A percentile compares a stretch with the other conserved stretches of the same genome.
phyloP scores from a whole-genome alignment of 1,140 invertebrate genomes.

The Apolygus lucorum region DNA sequence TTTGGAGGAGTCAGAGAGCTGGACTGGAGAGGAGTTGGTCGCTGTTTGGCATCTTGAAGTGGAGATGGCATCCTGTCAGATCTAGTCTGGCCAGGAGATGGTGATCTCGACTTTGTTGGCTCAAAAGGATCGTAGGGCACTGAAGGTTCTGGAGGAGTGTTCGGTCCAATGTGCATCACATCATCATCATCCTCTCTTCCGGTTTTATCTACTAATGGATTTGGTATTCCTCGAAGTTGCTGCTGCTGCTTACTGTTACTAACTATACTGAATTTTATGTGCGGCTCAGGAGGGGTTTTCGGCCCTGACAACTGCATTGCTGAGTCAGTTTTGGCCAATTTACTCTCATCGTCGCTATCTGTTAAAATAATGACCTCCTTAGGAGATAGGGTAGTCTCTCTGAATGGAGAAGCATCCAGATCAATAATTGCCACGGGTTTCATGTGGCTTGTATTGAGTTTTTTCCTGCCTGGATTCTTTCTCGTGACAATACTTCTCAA shows the following conservation, averaged over 20 bases:
- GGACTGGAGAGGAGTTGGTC: not conserved
- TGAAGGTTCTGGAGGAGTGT: conserved; percentile 54
- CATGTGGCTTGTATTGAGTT: conserved; percentile 30
- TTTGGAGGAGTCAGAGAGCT: not conserved
- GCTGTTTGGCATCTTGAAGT: conserved; percentile 1
- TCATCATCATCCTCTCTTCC: conserved; percentile 36
- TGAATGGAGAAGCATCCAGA: conserved; percentile 71
- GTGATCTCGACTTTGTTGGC: conserved; percentile 69
- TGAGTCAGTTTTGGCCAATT: conserved; percentile 28
- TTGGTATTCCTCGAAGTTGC: conserved; percentile 47
- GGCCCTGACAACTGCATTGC: conserved; percentile 44
- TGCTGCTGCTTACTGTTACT: conserved; percentile 50
- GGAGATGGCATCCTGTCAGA: not conserved
- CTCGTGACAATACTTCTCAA: conserved; percentile 41
- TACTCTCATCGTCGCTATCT: conserved; percentile 53
- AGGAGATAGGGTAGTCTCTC: conserved; percentile 66
- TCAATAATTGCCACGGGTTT: conserved; percentile 78
- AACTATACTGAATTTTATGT: conserved; percentile 56
- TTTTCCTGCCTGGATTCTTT: conserved; percentile 18
- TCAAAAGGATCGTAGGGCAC: conserved; percentile 77
- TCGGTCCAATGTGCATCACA: conserved; percentile 45
- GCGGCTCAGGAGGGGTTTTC: conserved; percentile 64
- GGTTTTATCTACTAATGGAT: conserved; percentile 50
- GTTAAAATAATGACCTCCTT: conserved; percentile 70
- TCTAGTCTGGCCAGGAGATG: conserved; percentile 35